Conservation (phyloP, 2,888 invertebrate genomes). For the Thymelicus acteon region DNA sequence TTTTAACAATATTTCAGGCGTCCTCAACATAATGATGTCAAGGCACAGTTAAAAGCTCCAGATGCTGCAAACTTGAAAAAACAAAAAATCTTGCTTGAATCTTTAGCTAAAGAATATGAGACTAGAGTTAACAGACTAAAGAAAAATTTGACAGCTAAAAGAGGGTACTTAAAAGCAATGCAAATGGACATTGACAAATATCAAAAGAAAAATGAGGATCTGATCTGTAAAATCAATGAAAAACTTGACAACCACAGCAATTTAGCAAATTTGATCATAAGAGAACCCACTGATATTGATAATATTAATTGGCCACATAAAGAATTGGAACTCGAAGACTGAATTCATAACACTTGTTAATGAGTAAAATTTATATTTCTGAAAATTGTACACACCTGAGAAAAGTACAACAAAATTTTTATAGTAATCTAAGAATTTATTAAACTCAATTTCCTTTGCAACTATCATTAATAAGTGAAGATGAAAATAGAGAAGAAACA, state of each 20-base stretch:
- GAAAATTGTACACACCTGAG: conserved; percentile 83
- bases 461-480: conserved; percentile 69
- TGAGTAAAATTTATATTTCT: conserved; percentile 83
- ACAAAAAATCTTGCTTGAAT: conserved; percentile 68
- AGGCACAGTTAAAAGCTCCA: conserved; percentile 67
- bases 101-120: conserved; percentile 74
- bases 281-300: conserved; percentile 54
- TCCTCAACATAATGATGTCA: conserved; percentile 70
- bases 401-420: conserved; percentile 79
- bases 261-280: conserved; percentile 51
- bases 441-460: conserved; percentile 67
- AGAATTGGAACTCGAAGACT: conserved; percentile 57
- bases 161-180: conserved; percentile 72
- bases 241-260: conserved; percentile 65
- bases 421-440: conserved; percentile 63
- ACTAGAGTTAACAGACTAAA: conserved; percentile 64
- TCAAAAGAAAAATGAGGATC: conserved; percentile 73
- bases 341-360: conserved; percentile 61
- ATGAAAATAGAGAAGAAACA: conserved; percentile 72
- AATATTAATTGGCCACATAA: conserved; percentile 60
- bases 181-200: conserved; percentile 76
- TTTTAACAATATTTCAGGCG: conserved; percentile 57
- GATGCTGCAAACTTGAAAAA: conserved; percentile 69
- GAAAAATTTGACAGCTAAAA: conserved; percentile 68
- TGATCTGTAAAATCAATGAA: conserved; percentile 61